These are phyloP conservation scores for Eubasilissa splendida DNA, from an alignment of 2,888 invertebrate species.

Conservation along the genomic window DNA sequence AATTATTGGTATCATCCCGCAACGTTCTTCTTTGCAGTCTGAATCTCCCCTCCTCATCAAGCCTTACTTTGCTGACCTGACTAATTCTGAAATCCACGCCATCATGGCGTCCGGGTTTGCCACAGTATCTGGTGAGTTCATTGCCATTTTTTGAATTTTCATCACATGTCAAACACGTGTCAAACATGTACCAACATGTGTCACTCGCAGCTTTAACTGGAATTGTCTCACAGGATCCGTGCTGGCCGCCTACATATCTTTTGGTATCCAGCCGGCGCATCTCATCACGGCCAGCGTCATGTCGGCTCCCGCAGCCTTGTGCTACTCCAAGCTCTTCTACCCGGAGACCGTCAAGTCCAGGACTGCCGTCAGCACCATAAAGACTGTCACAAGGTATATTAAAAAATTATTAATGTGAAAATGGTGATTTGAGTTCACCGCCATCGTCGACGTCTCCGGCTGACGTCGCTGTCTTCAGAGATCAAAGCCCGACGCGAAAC, in stretches of 20 bases:
- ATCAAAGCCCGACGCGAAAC: too few species aligned
- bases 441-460: too few species aligned
- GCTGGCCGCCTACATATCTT: slow-evolving; percentile 92
- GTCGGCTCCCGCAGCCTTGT: slow-evolving; percentile 95
- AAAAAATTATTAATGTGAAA: too few species aligned
- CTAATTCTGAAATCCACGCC: slow-evolving; percentile 93
- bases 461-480: too few species aligned
- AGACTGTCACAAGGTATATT: slow-evolving; percentile 79
- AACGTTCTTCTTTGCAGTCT: slow-evolving; percentile 72
- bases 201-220: too few species aligned
- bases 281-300: slow-evolving; percentile 95
- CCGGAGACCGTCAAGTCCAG: slow-evolving; percentile 90
- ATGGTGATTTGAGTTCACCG: too few species aligned
- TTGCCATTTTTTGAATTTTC: not conserved
- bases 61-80: slow-evolving; percentile 88
- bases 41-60: slow-evolving; percentile 92
- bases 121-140: slow-evolving; percentile 87
- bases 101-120: slow-evolving; percentile 96
- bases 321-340: slow-evolving; percentile 90
- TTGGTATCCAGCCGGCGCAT: slow-evolving; percentile 91
- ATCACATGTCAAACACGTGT: too few species aligned
- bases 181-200: too few species aligned
- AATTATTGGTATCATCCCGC: too few species aligned
- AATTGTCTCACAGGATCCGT: slow-evolving; percentile 78
- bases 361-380: slow-evolving; percentile 84